Conservation (phyloP, 2,888 invertebrate genomes). For the Leucophora obtusa region DNA sequence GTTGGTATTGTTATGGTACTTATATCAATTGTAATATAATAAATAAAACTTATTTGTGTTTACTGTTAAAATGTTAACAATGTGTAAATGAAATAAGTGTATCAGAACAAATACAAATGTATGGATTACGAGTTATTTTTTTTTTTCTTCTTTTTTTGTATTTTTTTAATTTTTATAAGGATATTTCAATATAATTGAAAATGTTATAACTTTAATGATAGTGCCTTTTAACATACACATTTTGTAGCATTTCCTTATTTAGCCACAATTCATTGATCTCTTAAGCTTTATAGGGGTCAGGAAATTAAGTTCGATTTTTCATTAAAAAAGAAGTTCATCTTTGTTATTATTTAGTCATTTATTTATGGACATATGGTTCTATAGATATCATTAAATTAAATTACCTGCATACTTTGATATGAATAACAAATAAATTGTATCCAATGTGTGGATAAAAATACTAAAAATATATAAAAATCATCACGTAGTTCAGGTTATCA, state of each 20-base stretch:
- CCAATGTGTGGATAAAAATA: background rate
- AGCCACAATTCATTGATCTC: too few relatives aligned
- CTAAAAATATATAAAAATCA: background rate
- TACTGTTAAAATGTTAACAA: slow-evolving; percentile 10
- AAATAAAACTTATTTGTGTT: background rate
- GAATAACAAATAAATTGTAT: background rate
- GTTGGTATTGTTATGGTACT: slow-evolving; percentile 5
- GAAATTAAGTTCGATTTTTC: background rate
- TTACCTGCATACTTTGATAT: background rate
- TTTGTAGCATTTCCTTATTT: too few relatives aligned
- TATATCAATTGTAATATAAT: background rate
- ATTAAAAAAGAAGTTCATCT: too few relatives aligned
- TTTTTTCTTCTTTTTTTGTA: too few relatives aligned
- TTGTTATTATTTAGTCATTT: background rate
- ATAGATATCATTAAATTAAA: background rate
- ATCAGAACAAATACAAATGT: background rate
- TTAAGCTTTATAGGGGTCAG: background rate
- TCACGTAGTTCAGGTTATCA: background rate
- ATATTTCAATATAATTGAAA: too few relatives aligned
- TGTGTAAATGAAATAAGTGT: background rate
- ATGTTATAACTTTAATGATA: too few relatives aligned
- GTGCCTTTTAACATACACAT: too few relatives aligned
- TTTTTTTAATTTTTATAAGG: too few relatives aligned
- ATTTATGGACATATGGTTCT: background rate
- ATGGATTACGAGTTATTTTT: background rate